A percentile compares a stretch with the other conserved stretches of the same genome.
Conservation (phyloP, 2,797 vertebrate genomes). For the Tenualosa thibaudeaui region DNA sequence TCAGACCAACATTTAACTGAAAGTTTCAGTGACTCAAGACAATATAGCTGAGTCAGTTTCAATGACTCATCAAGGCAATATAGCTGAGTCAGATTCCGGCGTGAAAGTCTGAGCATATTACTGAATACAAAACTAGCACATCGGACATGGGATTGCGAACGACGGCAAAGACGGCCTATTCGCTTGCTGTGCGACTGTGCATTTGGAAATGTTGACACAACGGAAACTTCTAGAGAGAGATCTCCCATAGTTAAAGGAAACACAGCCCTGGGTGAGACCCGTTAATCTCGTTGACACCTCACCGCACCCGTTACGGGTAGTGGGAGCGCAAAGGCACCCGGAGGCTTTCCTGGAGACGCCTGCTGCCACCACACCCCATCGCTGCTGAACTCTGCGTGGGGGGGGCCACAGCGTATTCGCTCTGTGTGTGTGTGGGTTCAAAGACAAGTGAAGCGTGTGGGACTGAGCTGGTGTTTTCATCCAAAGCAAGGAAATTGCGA, state of each 20-base stretch:
- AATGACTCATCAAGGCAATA: background rate
- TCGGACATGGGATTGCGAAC: background rate
- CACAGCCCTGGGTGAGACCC: background rate
- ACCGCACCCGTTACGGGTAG: background rate
- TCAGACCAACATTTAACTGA: background rate
- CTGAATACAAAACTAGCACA: slow-evolving; percentile 12
- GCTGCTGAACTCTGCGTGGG: background rate
- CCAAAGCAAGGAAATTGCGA: no score
- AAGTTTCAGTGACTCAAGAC: background rate
- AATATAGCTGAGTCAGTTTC: background rate
- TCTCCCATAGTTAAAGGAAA: background rate
- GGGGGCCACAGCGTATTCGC: no score
- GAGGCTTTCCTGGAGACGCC: background rate
- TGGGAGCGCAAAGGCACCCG: background rate
- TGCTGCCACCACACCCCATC: background rate
- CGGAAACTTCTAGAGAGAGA: background rate
- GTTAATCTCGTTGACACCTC: background rate
- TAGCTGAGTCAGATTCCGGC: background rate
- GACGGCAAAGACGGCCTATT: background rate
- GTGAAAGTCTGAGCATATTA: background rate
- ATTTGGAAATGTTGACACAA: background rate
- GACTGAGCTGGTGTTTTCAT: no score
- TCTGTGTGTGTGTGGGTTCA: background rate
- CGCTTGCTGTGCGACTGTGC: background rate
- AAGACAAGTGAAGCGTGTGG: no score